Evolutionary conservation across 2,113 vertebrate genomes (phyloP).

Genomic region (Ceuthmochares aereus): DNA sequence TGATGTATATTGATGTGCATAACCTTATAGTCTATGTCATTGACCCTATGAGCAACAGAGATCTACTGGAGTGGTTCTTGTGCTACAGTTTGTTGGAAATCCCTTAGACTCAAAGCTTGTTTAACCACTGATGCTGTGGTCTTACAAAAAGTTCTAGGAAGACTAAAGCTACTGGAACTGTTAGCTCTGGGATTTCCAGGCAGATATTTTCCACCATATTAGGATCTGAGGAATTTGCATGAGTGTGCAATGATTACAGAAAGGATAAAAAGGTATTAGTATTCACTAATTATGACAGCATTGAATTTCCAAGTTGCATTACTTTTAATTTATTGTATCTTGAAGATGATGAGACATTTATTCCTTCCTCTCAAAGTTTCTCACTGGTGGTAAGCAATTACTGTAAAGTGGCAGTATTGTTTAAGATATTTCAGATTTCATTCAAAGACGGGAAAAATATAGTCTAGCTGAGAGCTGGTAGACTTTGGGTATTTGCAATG

Average conservation of each 20-base stretch:
- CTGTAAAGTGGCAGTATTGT: neutral
- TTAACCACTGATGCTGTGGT: neutral
- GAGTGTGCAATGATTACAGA: neutral
- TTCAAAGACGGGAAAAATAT: neutral
- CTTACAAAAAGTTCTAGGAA: neutral
- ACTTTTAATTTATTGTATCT: neutral
- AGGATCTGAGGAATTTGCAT: neutral
- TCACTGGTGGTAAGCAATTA: neutral
- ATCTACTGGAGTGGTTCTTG: neutral
- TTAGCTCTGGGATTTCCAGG: neutral
- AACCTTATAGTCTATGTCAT: neutral
- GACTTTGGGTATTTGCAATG: neutral
- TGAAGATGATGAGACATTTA: neutral
- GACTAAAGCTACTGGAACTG: neutral
- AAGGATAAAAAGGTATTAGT: neutral
- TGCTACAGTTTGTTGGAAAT: neutral
- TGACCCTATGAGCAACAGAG: neutral
- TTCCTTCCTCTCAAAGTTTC: neutral
- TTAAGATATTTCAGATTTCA: neutral
- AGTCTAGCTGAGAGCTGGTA: neutral
- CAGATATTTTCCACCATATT: neutral
- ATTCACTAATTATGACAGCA: neutral
- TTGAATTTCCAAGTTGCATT: neutral
- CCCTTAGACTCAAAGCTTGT: neutral
- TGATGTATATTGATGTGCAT: neutral